Evolutionary conservation across 2,888 invertebrate species (phyloP), one percentile per base, ranked within the genome.

Genomic region (Galerucella nymphaeae): DNA sequence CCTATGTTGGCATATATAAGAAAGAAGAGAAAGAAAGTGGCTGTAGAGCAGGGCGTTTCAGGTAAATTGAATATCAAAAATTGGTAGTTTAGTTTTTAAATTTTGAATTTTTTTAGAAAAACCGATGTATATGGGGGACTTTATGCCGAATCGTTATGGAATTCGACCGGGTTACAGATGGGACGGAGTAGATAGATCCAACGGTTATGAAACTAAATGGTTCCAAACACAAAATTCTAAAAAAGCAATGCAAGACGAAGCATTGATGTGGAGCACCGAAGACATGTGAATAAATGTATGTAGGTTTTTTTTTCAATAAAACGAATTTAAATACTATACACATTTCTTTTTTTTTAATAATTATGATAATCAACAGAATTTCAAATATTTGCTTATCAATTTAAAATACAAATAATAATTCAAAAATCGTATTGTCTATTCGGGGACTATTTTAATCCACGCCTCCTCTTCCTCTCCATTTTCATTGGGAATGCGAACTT

Each of bases 161-260:
- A 95, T 99, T 68, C 88, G 90, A 10, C 99, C 99, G 0, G 99
- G 99, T 0, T 94, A 96, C 86, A 90, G 98, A 14, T 99, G 99
- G 99, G 99, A 99, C 85, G 99, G 99, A 0, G 98, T 99, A 0
- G 96, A 99, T 86, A 89, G 99, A 23, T 98, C 97, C 6, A 99
- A 94, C 86, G 99, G 98, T 0, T 99, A 97, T 85, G 99, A 99
- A 85, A 93, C 92, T 81, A 93, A 94, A 82, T 94, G 93, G 90
- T 96, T 97, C 83, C 91, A 92, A n/a, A 89, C 90, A 13, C 90
- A 91, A 78, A 96, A 92, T 85, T 90, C 92, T 23, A 90, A 89
- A 78, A 91, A 91, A 78, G 97, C 98, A 0, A 85, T 90, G 0
- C 91, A 93, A 78, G 94, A 96, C 81, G 96, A 97, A 82, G 94